phyloP scores from a whole-genome alignment of 2,888 invertebrate species.

The Tenodera sinensis region DNA sequence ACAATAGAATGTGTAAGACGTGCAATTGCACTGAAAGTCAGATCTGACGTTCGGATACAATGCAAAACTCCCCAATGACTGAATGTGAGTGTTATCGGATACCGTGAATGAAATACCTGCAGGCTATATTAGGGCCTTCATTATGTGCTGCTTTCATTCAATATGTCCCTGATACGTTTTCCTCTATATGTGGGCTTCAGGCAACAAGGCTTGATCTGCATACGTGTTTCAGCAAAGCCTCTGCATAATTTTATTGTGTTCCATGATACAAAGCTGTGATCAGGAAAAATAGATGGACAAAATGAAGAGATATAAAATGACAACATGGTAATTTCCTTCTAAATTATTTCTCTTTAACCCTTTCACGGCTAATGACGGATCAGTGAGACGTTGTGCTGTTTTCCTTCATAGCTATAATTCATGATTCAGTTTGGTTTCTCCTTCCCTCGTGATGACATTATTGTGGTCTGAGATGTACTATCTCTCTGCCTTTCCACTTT shows the following conservation, averaged over 20 bases:
- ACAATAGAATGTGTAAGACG: not conserved
- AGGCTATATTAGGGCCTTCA: not conserved
- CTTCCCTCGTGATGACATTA: too few species aligned
- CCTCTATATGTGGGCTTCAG: not conserved
- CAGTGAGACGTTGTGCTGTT: too few species aligned
- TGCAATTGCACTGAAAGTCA: not conserved
- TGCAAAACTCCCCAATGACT: not conserved
- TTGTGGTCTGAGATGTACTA: too few species aligned
- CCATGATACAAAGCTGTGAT: not conserved
- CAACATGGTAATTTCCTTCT: too few species aligned
- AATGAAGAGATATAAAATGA: not conserved
- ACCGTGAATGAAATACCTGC: not conserved
- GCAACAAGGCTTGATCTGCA: not conserved
- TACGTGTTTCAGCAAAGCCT: not conserved
- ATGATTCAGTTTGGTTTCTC: too few species aligned
- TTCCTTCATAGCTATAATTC: too few species aligned
- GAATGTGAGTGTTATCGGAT: not conserved
- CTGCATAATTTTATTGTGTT: not conserved
- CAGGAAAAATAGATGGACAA: not conserved
- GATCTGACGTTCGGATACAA: not conserved
- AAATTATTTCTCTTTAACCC: too few species aligned
- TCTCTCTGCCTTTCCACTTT: too few species aligned
- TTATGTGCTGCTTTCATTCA: not conserved
- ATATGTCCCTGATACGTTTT: not conserved
- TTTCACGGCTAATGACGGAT: too few species aligned